Evolutionary conservation across 2,797 vertebrate genomes (phyloP).

Genomic region (Peromyscus attwateri): DNA sequence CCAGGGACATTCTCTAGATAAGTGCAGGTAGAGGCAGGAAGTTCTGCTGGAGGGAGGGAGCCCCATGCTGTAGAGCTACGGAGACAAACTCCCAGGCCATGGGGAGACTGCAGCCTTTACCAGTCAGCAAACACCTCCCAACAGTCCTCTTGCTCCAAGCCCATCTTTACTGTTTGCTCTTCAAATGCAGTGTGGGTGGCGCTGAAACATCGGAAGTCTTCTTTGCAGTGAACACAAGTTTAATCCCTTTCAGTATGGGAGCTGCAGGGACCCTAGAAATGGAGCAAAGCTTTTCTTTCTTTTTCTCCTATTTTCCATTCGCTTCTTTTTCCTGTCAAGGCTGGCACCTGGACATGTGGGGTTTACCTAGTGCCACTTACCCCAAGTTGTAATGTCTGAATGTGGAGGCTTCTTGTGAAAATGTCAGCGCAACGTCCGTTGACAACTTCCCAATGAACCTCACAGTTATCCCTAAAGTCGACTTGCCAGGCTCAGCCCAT

Average conservation of each 20-base stretch:
- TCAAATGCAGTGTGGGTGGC: background rate
- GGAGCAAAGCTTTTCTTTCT: background rate
- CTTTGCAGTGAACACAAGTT: background rate
- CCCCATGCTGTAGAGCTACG: background rate
- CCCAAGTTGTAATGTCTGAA: background rate
- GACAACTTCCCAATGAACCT: conserved; percentile 1
- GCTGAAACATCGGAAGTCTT: background rate
- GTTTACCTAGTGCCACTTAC: background rate
- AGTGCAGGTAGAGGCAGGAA: background rate
- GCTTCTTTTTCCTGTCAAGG: background rate
- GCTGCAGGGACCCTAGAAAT: background rate
- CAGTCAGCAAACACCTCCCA: background rate
- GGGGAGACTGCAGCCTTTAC: background rate
- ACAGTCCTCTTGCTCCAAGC: background rate
- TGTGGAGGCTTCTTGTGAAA: background rate
- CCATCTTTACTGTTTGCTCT: background rate
- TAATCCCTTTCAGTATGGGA: background rate
- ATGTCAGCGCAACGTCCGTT: background rate
- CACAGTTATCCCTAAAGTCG: background rate
- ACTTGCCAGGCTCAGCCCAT: background rate
- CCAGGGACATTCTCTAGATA: background rate
- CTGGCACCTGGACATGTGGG: background rate
- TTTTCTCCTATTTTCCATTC: background rate
- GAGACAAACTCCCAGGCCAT: background rate
- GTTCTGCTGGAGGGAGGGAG: background rate